Evolutionary conservation across 2,888 invertebrate species (phyloP), one percentile per base, ranked within the genome.

Genomic region (Dynastes tityus): DNA sequence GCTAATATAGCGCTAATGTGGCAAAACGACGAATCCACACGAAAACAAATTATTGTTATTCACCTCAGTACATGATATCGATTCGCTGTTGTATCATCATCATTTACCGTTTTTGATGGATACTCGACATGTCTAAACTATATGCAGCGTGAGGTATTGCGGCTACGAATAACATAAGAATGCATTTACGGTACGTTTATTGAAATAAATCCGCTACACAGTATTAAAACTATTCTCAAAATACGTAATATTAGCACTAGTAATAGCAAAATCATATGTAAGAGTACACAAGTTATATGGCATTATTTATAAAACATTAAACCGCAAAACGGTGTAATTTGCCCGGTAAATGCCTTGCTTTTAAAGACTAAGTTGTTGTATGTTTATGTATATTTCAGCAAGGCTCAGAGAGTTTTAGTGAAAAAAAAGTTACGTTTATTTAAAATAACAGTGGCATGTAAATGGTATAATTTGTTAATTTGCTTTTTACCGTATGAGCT

Each of bases 11-110:
- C 16, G 16, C 55, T 58, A 58, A 58, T 58, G 55, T 58, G 55
- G 22, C 55, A 58, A 22, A 58, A 58, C 22, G 22, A 58, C 22
- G 22, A 22, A 16, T 27, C 55, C 55, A 58, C 55, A 58, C 22
- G 27, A 58, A 58, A 58, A 58, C 55, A 58, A 22, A 58, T 58
- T 58, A 58, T 58, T 58, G 22, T 58, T 58, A 58, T 58, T 58
- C 22, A 22, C 16, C 16, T 58, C 22, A 22, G 55, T 22, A 58
- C 55, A 22, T 16, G 55, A 16, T 22, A 16, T 22, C 22, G 55
- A 58, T 22, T 16, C 1, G 55, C 55, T 22, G 8, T 8, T 58
- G 27, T 16, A 22, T 22, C 55, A 58, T 45, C 9, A 58, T 58
- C 3, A 58, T 58, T 58, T 58, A 58, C 55, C 55, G 55, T 58